Evolutionary conservation across 1,140 invertebrate genomes (phyloP).

Genomic region (Sycophaga agraensis): DNA sequence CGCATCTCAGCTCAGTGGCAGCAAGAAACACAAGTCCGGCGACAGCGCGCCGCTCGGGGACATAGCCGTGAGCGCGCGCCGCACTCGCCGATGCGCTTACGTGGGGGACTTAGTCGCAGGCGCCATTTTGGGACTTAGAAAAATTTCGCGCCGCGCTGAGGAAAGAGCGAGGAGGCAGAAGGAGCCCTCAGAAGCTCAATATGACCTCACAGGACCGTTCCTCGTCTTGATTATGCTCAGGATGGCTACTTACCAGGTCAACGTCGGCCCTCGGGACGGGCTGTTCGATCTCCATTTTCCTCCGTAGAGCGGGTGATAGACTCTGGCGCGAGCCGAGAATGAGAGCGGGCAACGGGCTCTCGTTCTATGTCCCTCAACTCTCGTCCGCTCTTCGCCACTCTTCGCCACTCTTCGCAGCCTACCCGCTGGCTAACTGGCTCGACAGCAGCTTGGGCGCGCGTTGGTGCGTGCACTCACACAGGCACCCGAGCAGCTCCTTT

Average conservation of each 20-base stretch:
- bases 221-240: not conserved
- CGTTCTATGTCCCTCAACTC: constrained; percentile 9
- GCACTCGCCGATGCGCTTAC: constrained; percentile 28
- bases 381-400: no score
- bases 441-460: no score
- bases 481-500: no score
- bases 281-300: constrained; percentile 48
- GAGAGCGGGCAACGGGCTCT: constrained; percentile 1
- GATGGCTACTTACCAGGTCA: constrained; percentile 44
- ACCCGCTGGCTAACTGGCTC: no score
- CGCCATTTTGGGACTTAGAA: constrained; percentile 86
- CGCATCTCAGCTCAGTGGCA: no score
- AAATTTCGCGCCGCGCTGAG: constrained; percentile 62
- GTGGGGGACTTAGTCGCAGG: constrained; percentile 68
- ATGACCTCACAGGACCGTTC: constrained; percentile 25
- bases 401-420: no score
- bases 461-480: no score
- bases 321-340: constrained; percentile 33
- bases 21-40: no score
- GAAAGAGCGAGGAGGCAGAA: constrained; percentile 45
- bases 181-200: constrained; percentile 28
- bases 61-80: not conserved
- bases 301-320: constrained; percentile 35
- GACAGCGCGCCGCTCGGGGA: no score
- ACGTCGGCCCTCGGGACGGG: constrained; percentile 34